Evolutionary conservation across 2,888 invertebrate genomes (phyloP).

Genomic region (Drosophila mayaguana): DNA sequence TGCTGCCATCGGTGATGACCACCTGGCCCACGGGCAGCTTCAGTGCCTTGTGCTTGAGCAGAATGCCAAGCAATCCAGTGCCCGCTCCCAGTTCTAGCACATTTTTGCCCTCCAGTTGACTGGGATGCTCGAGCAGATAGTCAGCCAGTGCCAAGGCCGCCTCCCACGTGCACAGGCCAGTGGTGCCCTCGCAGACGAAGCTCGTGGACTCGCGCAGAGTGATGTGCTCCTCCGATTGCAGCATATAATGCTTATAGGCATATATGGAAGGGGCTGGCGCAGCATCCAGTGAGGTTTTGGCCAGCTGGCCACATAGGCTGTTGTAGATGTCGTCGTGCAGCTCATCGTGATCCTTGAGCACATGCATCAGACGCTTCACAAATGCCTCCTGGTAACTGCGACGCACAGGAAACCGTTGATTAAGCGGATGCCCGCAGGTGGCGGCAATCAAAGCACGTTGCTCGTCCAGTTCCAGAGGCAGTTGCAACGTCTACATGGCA

Average conservation of each 20-base stretch:
- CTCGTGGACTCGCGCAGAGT: slow-evolving; percentile 90
- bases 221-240: slow-evolving; percentile 83
- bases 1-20: slow-evolving; percentile 90
- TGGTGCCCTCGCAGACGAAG: slow-evolving; percentile 91
- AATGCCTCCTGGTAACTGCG: slow-evolving; percentile 88
- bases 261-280: slow-evolving; percentile 60
- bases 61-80: slow-evolving; percentile 90
- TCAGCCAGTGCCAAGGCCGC: slow-evolving; percentile 90
- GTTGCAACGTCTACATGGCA: slow-evolving; percentile 38
- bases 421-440: slow-evolving; percentile 87
- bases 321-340: slow-evolving; percentile 89
- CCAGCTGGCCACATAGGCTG: slow-evolving; percentile 83
- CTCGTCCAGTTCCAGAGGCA: slow-evolving; percentile 84
- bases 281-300: slow-evolving; percentile 13
- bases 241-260: slow-evolving; percentile 88
- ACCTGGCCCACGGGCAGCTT: slow-evolving; percentile 85
- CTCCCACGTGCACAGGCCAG: slow-evolving; percentile 93
- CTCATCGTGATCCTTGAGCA: slow-evolving; percentile 87
- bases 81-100: slow-evolving; percentile 92
- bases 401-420: slow-evolving; percentile 88
- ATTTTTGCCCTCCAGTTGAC: slow-evolving; percentile 86
- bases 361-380: slow-evolving; percentile 88
- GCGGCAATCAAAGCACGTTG: slow-evolving; percentile 87
- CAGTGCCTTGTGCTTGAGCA: slow-evolving; percentile 87
- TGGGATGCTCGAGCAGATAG: slow-evolving; percentile 88